Evolutionary conservation across 2,113 vertebrate species (phyloP).

Genomic region (Coregonus clupeaformis): DNA sequence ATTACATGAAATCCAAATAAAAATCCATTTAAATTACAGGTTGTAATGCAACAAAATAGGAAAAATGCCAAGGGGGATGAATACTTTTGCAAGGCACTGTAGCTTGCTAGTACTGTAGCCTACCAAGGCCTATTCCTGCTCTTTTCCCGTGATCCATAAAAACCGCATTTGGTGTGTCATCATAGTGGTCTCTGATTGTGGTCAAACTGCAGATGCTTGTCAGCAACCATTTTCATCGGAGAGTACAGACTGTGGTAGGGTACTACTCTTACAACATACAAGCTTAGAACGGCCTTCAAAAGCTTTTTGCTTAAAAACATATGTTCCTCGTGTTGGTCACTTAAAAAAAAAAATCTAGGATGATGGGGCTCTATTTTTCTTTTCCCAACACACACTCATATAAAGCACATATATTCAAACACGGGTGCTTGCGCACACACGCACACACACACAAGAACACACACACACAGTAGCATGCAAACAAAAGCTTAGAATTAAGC

Average conservation of each 20-base stretch:
- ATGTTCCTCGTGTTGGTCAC: background rate
- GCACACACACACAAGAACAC: background rate
- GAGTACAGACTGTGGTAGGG: background rate
- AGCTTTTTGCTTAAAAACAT: background rate
- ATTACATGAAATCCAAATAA: too few relatives aligned
- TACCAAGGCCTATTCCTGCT: too few relatives aligned
- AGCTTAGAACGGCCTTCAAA: background rate
- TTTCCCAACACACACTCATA: background rate
- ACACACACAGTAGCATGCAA: conserved; percentile 55
- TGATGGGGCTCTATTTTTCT: conserved; percentile 21
- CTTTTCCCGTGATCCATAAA: too few relatives aligned
- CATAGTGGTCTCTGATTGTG: too few relatives aligned
- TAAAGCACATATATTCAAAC: background rate
- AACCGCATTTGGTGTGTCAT: too few relatives aligned
- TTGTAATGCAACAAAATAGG: too few relatives aligned
- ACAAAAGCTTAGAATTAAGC: conserved; percentile 63
- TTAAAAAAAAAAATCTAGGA: conserved; percentile 17
- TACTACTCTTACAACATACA: background rate
- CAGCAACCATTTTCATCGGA: conserved; percentile 45
- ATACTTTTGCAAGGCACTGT: too few relatives aligned
- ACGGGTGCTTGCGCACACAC: background rate
- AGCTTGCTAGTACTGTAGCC: too few relatives aligned
- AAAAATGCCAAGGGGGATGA: too few relatives aligned
- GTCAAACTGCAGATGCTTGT: conserved; percentile 14
- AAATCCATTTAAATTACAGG: too few relatives aligned